Base-by-base conservation (phyloP, 2,113 vertebrate species). In the Notothenia coriiceps region DNA sequence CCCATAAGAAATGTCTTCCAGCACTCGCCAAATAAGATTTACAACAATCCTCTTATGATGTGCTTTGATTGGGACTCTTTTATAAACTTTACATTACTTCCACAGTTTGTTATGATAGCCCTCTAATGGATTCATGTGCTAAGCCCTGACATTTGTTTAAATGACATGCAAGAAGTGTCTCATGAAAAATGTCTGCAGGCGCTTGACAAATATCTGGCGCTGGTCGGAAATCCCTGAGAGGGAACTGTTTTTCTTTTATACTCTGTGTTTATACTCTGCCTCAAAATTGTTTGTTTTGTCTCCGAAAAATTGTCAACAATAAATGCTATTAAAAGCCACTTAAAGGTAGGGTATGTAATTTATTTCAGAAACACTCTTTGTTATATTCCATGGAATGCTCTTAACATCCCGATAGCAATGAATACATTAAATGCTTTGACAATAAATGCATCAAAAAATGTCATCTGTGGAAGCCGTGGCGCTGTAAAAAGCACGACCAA, bases 101-200 rank as follows among this genome's bases (percentile, higher is more conserved):
- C 60, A 65, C 68, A 60, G 65, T 82, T 89, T 91, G 89, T 93
- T 91, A 88, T 91, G 83, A 86, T 70, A 77, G 51, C 77, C 51
- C 35, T 80, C 70, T 85, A 80, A 84, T 74, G 81, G 83, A 88
- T 85, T 85, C 66, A 70, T 79, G 80, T 17, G 17, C 73, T 47
- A 6, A 77, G 61, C 46, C 70, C 59, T 55, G 56, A 79, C 57
- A 77, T 87, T 88, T 90, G 83, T 90, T 89, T 87, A 81, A 89
- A 61, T 79, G 85, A 82, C 83, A 90, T 63, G 52, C 1, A 11
- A 84, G 78, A 86, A 88, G 85, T 84, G 86, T 70, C 47, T 78
- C 44, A 10, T 60, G 85, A 84, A 63, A 85, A 79, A 82, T 75
- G 54, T 12, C 71, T 11, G 6, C 18, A n/a, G 75, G 14, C 22